Evolutionary conservation across 2,888 invertebrate genomes (phyloP).

Genomic region (Arge pagana): DNA sequence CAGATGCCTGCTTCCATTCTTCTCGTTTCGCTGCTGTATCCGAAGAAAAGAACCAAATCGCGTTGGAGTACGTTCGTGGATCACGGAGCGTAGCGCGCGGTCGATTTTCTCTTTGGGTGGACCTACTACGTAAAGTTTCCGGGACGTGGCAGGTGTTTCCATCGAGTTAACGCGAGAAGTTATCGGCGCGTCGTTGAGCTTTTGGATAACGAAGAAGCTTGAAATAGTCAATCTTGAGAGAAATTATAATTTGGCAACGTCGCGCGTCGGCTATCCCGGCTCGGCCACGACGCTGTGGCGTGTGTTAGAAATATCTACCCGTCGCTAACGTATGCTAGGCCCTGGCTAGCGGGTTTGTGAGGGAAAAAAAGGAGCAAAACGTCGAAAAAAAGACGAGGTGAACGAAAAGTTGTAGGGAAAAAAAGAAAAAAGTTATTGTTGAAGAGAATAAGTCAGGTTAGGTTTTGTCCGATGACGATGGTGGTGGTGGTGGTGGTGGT

Average conservation of each 20-base stretch:
- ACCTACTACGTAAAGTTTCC: too few relatives aligned
- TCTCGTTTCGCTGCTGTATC: too few relatives aligned
- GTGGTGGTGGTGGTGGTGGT: too few relatives aligned
- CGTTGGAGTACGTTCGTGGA: too few relatives aligned
- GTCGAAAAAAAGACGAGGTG: not conserved
- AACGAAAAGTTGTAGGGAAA: conserved; percentile 16
- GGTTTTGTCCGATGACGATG: conserved; percentile 44
- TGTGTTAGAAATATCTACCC: conserved; percentile 46
- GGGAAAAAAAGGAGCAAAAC: conserved; percentile 33
- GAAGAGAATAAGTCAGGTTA: conserved; percentile 35
- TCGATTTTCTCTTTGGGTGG: too few relatives aligned
- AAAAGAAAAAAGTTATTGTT: conserved; percentile 28
- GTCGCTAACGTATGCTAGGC: conserved; percentile 39
- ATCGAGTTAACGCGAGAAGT: too few relatives aligned
- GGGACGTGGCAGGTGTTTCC: too few relatives aligned
- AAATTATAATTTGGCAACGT: conserved; percentile 53
- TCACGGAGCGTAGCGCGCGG: too few relatives aligned
- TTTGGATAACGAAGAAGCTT: too few relatives aligned
- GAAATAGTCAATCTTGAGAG: not conserved
- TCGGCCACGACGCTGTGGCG: conserved; percentile 30
- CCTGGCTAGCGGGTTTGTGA: conserved; percentile 36
- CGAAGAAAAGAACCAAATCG: too few relatives aligned
- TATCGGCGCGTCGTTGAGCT: too few relatives aligned
- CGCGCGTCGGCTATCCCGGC: conserved; percentile 39
- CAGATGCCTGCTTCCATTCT: too few relatives aligned